Evolutionary conservation across 2,888 invertebrate species (phyloP).

Genomic region (Ethmia dodecea): DNA sequence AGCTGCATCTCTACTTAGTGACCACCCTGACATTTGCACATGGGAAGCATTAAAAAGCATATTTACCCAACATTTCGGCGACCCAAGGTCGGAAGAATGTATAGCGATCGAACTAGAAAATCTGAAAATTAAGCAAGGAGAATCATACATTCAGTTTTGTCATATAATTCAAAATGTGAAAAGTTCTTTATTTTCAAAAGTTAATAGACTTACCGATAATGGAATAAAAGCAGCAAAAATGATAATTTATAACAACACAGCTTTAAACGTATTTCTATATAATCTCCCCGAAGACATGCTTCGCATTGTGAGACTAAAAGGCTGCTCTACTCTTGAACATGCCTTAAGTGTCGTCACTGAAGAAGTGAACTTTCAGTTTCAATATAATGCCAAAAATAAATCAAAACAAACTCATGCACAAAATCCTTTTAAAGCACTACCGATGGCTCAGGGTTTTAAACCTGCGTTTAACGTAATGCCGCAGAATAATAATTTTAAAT

Average conservation of each 20-base stretch:
- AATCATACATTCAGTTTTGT: slow-evolving; percentile 15
- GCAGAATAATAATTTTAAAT: slow-evolving; percentile 2
- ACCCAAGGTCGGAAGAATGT: slow-evolving; percentile 15
- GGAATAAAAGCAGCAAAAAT: slow-evolving; percentile 4
- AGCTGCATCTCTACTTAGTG: slow-evolving; percentile 2
- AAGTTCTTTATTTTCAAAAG: slow-evolving; percentile 6
- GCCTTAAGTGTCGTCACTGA: neutral
- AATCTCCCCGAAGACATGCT: slow-evolving; percentile 13
- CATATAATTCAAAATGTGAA: slow-evolving; percentile 11
- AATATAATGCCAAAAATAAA: slow-evolving; percentile 1
- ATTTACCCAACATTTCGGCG: slow-evolving; percentile 15
- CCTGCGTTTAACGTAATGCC: slow-evolving; percentile 1
- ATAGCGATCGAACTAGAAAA: slow-evolving; percentile 14
- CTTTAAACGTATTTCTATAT: slow-evolving; percentile 15
- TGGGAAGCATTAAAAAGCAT: slow-evolving; percentile 12
- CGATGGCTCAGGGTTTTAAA: slow-evolving; percentile 2
- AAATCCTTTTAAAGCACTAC: no score
- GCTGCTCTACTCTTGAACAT: neutral
- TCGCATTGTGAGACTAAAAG: slow-evolving; percentile 4
- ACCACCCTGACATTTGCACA: neutral
- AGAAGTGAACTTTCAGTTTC: slow-evolving; percentile 3
- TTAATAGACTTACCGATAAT: slow-evolving; percentile 3
- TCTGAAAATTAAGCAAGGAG: slow-evolving; percentile 7
- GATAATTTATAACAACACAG: slow-evolving; percentile 14
- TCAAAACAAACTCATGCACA: neutral